These are phyloP conservation scores for Elymnias hypermnestra DNA, from an alignment of 1,140 invertebrate species.

Conservation along the genomic window DNA sequence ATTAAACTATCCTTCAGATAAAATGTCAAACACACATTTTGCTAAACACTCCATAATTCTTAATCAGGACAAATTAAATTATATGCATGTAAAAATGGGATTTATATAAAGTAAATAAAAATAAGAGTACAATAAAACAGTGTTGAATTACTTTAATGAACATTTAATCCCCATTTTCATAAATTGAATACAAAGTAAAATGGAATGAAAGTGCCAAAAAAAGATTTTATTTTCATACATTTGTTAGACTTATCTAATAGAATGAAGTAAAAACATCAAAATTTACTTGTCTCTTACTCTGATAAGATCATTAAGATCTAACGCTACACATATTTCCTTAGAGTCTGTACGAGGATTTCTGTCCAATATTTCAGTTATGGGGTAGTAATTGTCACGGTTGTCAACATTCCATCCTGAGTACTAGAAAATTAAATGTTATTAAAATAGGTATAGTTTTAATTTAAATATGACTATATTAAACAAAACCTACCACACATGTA, in stretches of 20 bases:
- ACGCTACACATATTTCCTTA: slow-evolving; percentile 74
- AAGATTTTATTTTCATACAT: slow-evolving; percentile 46
- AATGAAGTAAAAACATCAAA: slow-evolving; percentile 54
- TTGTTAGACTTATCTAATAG: slow-evolving; percentile 65
- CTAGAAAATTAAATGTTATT: slow-evolving; percentile 71
- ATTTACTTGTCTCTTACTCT: slow-evolving; percentile 74
- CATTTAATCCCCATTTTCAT: slow-evolving; percentile 67
- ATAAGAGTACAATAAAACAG: slow-evolving; percentile 1
- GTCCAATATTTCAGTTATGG: slow-evolving; percentile 74
- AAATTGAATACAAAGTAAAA: slow-evolving; percentile 67
- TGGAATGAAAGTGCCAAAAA: slow-evolving; percentile 71
- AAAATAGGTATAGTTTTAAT: slow-evolving; percentile 3
- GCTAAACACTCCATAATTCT: too few species aligned
- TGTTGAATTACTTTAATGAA: slow-evolving; percentile 39
- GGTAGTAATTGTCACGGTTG: slow-evolving; percentile 81
- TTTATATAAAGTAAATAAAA: too few species aligned
- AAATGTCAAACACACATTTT: too few species aligned
- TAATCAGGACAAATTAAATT: too few species aligned
- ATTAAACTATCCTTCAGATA: too few species aligned
- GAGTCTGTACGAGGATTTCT: slow-evolving; percentile 70
- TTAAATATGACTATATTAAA: not conserved
- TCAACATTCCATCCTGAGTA: slow-evolving; percentile 83
- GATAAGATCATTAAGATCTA: slow-evolving; percentile 74
- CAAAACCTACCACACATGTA: slow-evolving; percentile 82
- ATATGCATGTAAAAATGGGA: too few species aligned